A percentile compares a stretch with the other conserved stretches of the same genome.
Conservation (phyloP, 2,113 vertebrate genomes). For the Centropus bengalensis region DNA sequence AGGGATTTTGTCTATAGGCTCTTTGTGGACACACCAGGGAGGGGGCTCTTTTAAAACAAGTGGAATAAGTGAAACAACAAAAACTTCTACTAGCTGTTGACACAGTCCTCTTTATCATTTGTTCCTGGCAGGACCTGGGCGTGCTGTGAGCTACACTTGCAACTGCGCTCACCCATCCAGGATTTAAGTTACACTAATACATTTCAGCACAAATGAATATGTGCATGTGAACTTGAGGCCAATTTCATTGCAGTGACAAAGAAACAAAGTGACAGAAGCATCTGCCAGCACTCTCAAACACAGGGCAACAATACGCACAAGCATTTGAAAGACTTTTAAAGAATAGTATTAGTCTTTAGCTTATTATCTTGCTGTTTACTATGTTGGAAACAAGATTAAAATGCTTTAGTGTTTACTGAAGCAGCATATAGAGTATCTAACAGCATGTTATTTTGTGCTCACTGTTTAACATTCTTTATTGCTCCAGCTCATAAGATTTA, state of each 20-base stretch:
- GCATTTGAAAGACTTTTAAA: constrained; percentile 32
- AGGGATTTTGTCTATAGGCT: not conserved
- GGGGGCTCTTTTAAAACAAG: not conserved
- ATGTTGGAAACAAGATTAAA: constrained; percentile 65
- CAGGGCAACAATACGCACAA: not conserved
- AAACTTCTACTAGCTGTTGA: not conserved
- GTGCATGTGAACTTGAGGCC: constrained; percentile 19
- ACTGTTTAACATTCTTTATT: constrained; percentile 72
- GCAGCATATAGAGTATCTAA: constrained; percentile 67
- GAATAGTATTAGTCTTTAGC: constrained; percentile 31
- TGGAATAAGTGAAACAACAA: not conserved
- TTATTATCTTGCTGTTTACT: constrained; percentile 68
- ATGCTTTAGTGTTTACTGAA: constrained; percentile 74
- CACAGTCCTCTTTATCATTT: not conserved
- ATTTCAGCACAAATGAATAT: not conserved
- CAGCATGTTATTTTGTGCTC: constrained; percentile 70
- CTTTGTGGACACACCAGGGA: not conserved
- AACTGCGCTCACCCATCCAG: not conserved
- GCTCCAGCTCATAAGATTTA: constrained; percentile 61
- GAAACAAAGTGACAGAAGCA: constrained; percentile 15
- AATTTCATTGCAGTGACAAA: not conserved
- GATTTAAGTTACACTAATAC: not conserved
- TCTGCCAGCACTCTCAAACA: not conserved
- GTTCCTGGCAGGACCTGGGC: not conserved
- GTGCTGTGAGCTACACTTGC: not conserved